Percentiles rank a stretch among this genome's conserved stretches.
These are phyloP conservation scores for Ophthalmolycus amberensis DNA, from an alignment of 2,113 vertebrate genomes.

Conservation along the genomic window DNA sequence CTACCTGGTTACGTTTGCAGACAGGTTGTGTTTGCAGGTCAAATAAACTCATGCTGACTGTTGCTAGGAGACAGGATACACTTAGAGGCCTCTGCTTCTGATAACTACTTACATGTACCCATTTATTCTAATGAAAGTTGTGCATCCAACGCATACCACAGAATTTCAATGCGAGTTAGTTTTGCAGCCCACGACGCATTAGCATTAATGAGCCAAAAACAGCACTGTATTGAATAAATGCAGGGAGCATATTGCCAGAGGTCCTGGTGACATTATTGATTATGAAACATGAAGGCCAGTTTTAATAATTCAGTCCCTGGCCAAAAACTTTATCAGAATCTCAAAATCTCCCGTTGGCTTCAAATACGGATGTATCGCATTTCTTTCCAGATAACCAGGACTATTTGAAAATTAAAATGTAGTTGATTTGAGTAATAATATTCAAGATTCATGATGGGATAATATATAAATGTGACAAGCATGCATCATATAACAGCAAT, in stretches of 20 bases:
- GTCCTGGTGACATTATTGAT: background rate
- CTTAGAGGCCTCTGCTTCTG: background rate
- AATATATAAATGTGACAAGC: background rate
- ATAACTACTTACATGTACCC: background rate
- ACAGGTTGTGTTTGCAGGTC: background rate
- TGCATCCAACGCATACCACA: background rate
- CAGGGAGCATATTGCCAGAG: background rate
- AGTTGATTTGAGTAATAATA: background rate
- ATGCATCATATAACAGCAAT: background rate
- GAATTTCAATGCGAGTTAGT: background rate
- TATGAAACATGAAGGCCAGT: background rate
- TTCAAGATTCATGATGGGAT: background rate
- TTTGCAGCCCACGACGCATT: background rate
- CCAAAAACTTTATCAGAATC: background rate
- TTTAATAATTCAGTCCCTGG: background rate
- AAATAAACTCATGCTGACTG: background rate
- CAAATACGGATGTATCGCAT: background rate
- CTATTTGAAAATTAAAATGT: background rate
- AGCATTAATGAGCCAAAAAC: background rate
- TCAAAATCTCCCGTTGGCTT: background rate
- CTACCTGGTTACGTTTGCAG: background rate
- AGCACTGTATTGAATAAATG: background rate
- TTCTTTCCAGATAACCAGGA: background rate
- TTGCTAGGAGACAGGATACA: background rate
- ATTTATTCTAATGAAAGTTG: slow-evolving; percentile 1